Evolutionary conservation across 2,113 vertebrate genomes (phyloP), one percentile per base, ranked within the genome.

Genomic region (Mola mola): DNA sequence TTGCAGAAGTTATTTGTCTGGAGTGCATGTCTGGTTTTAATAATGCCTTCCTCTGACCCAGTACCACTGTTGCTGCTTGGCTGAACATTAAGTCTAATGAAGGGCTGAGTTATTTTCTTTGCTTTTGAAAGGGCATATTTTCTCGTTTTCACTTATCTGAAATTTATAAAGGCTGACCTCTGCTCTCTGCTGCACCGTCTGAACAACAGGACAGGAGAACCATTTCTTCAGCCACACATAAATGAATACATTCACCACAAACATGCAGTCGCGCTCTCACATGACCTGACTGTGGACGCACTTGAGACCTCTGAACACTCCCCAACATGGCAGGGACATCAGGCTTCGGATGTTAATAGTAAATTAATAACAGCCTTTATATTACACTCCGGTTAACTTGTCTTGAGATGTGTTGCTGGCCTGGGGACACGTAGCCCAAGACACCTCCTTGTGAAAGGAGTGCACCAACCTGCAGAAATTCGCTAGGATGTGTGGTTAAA

Each of bases 81-180:
- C 61, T 70, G 72, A 80, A 65, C 79, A 72, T 86, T 84, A 84
- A 84, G 86, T 86, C 86, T 59, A 41, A 57, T 61, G 66, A 72
- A 78, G 60, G 70, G 66, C 47, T 41, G 63, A 78, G 67, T 81
- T 78, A 81, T 81, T 82, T 83, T 72, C 59, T 73, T 69, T 72
- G 55, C 70, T 29, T 84, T 70, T 82, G 72, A 77, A 64, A 82
- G 77, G 72, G 67, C 29, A 28, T 79, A 80, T 88, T 84, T n/a
- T 81, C 84, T 86, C 22, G 74, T 84, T 82, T 86, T 77, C 77
- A 82, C 79, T 83, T 83, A 82, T 76, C 62, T 78, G 10, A 16
- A 53, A 76, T 72, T 78, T 67, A 79, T 85, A 81, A 79, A 87
- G 55, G 53, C 74, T 72, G 75, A 85, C 79, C 85, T 72, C 68